Evolutionary conservation across 1,140 invertebrate genomes (phyloP).

Genomic region (Vollenhovia emeryi): DNA sequence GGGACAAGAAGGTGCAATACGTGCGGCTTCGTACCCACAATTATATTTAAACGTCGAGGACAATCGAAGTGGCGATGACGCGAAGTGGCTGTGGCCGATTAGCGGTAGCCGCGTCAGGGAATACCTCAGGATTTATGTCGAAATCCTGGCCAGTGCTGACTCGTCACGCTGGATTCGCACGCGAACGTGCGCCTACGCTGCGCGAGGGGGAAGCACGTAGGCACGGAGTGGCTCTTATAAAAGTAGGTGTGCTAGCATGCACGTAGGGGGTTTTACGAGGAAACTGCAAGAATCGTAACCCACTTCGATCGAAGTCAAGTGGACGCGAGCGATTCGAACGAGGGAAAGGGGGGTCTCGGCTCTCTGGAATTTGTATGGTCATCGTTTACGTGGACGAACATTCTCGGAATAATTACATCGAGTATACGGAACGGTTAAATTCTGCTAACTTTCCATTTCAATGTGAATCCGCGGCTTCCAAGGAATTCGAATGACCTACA

Average conservation of each 20-base stretch:
- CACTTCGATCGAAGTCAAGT: conserved; percentile 57
- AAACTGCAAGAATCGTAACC: conserved; percentile 71
- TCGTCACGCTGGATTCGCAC: conserved; percentile 67
- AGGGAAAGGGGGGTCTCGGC: neutral
- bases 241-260: conserved; percentile 65
- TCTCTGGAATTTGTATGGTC: conserved; percentile 71
- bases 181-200: conserved; percentile 48
- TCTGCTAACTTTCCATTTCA: conserved; percentile 50
- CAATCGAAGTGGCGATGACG: conserved; percentile 26
- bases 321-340: neutral
- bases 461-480: conserved; percentile 6
- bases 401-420: conserved; percentile 47
- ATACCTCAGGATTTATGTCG: conserved; percentile 76
- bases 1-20: neutral
- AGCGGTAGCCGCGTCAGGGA: conserved; percentile 71
- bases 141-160: conserved; percentile 77
- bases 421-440: conserved; percentile 23
- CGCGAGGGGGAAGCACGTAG: conserved; percentile 34
- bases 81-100: conserved; percentile 46
- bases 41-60: conserved; percentile 42
- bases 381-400: conserved; percentile 53
- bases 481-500: conserved; percentile 36
- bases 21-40: neutral
- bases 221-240: conserved; percentile 59
- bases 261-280: conserved; percentile 71